phyloP scores from a whole-genome alignment of 64 coral and sea anemone genomes.

The Catalaphyllia jardinei region DNA sequence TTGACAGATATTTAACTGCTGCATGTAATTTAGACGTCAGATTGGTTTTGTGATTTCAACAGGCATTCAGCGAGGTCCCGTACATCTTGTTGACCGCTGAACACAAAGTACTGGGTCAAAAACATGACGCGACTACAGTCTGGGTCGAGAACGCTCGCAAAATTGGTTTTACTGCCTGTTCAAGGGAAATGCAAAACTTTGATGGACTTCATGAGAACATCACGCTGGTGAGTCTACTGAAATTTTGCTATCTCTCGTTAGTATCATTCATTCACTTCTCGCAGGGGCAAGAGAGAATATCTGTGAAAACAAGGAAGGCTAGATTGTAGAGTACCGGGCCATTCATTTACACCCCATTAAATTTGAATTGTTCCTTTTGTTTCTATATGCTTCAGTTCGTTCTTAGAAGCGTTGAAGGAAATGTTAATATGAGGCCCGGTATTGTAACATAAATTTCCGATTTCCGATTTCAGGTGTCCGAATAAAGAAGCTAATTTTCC shows the following conservation, averaged over 20 bases:
- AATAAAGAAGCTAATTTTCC: no score
- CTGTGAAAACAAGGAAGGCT: no score
- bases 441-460: no score
- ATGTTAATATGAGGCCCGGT: no score
- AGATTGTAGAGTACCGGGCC: no score
- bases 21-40: neutral
- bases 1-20: neutral
- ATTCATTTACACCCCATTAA: no score
- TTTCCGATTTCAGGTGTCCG: no score
- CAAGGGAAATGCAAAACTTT: slow-evolving; percentile 30
- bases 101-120: slow-evolving; percentile 2
- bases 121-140: slow-evolving; percentile 13
- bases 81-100: slow-evolving; percentile 8
- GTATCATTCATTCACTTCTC: no score
- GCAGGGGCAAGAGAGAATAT: no score
- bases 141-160: slow-evolving; percentile 10
- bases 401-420: no score
- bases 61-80: neutral
- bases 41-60: neutral
- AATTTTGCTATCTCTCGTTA: neutral
- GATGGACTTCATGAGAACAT: slow-evolving; percentile 35
- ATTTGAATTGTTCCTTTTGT: no score
- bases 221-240: slow-evolving; percentile 16
- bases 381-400: no score
- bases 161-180: neutral